These are phyloP conservation scores for Spheniscus humboldti DNA, from an alignment of 2,797 vertebrate genomes.

Conservation along the genomic window DNA sequence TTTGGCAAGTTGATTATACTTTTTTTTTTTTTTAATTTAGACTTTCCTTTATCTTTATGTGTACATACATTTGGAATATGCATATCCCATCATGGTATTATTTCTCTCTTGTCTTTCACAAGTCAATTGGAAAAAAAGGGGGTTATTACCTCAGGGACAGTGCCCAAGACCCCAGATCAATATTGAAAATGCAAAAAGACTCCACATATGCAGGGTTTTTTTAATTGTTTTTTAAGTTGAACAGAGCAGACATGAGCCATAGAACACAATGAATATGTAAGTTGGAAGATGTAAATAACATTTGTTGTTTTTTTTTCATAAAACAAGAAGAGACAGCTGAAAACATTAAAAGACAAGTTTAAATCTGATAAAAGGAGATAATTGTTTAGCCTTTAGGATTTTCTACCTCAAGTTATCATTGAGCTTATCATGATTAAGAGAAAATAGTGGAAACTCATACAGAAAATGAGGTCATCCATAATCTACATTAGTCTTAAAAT, in stretches of 20 bases:
- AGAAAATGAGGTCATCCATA: background rate
- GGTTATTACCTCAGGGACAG: background rate
- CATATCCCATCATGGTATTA: background rate
- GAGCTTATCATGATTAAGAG: background rate
- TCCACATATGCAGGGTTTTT: fast-evolving
- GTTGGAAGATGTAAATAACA: background rate
- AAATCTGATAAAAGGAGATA: background rate
- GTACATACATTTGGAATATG: background rate
- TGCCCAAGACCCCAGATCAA: background rate
- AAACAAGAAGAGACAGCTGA: background rate
- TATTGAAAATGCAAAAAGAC: background rate
- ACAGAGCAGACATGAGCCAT: background rate
- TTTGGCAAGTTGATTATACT: background rate
- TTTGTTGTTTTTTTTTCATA: background rate
- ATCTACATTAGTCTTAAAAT: background rate
- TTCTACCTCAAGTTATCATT: background rate
- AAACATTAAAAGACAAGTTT: background rate
- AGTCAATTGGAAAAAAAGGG: fast-evolving
- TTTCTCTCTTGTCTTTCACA: background rate
- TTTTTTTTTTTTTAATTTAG: background rate
- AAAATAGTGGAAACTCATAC: background rate
- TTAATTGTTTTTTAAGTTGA: background rate
- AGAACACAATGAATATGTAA: background rate
- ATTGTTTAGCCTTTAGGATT: background rate
- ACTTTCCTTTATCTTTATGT: background rate